These are phyloP conservation scores for Drosophila subsilvestris DNA, from an alignment of 2,888 invertebrate species.

Conservation along the genomic window DNA sequence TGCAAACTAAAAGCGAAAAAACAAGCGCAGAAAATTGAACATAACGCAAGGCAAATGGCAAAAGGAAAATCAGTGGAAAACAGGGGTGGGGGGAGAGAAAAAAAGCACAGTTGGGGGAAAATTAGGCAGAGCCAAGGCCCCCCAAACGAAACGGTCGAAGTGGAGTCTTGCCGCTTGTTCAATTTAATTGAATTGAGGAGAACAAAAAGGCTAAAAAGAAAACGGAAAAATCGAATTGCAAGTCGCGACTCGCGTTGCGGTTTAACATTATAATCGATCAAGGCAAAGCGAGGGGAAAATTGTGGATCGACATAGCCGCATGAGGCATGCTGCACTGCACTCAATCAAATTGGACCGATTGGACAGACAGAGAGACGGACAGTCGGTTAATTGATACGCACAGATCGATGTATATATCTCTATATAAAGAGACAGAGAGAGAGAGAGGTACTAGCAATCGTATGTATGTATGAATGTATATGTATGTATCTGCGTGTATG, in stretches of 20 bases:
- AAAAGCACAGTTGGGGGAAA: conserved; percentile 68
- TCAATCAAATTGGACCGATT: conserved; percentile 58
- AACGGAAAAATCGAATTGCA: conserved; percentile 45
- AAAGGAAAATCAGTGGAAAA: conserved; percentile 55
- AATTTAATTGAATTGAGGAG: conserved; percentile 74
- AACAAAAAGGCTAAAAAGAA: conserved; percentile 38
- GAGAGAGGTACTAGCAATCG: neutral
- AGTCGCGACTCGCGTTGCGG: conserved; percentile 49
- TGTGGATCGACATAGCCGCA: conserved; percentile 21
- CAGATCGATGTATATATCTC: conserved; percentile 57
- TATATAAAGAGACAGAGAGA: conserved; percentile 25
- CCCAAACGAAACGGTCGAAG: conserved; percentile 55
- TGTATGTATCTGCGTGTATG: conserved; percentile 62
- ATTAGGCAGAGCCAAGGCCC: conserved; percentile 74
- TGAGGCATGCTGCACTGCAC: conserved; percentile 61
- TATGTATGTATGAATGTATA: conserved; percentile 23
- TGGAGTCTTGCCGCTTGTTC: conserved; percentile 62
- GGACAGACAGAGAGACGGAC: conserved; percentile 46
- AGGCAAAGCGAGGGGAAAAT: conserved; percentile 74
- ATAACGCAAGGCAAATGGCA: conserved; percentile 52
- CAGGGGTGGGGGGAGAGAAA: conserved; percentile 24
- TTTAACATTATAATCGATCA: conserved; percentile 80
- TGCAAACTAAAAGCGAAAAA: conserved; percentile 54
- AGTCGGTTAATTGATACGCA: conserved; percentile 78
- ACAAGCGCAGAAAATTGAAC: conserved; percentile 76